These are phyloP conservation scores for Nicator chloris DNA, from an alignment of 2,113 vertebrate genomes.

Conservation along the genomic window DNA sequence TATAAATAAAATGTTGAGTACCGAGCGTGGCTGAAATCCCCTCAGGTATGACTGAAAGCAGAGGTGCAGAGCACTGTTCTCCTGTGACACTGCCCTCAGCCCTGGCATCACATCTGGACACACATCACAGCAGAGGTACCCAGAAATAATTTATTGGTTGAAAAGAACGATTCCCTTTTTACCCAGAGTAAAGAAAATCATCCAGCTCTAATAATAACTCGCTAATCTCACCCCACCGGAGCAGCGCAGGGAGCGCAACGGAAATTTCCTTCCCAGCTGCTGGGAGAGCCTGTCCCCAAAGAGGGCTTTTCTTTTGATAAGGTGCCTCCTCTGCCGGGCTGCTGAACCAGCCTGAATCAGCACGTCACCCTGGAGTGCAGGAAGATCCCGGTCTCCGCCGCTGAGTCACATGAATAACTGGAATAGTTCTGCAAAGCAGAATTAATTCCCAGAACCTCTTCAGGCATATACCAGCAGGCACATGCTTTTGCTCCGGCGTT, in stretches of 20 bases:
- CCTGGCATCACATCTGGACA: neutral
- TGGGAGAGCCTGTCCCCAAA: constrained; percentile 6
- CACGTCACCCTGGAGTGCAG: constrained; percentile 58
- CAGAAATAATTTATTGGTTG: neutral
- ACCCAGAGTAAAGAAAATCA: neutral
- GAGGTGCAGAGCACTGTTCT: neutral
- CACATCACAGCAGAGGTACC: neutral
- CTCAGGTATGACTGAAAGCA: neutral
- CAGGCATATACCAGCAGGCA: constrained; percentile 70
- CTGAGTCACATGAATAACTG: constrained; percentile 83
- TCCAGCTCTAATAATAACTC: neutral
- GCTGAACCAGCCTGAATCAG: constrained; percentile 75
- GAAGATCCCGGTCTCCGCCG: constrained; percentile 65
- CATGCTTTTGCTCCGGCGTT: constrained; percentile 40
- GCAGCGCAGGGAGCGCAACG: neutral
- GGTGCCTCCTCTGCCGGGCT: constrained; percentile 49
- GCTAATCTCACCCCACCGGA: neutral
- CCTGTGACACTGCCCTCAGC: neutral
- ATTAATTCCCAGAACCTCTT: constrained; percentile 79
- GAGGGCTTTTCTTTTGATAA: constrained; percentile 68
- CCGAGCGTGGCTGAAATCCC: neutral
- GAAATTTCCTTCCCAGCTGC: constrained; percentile 25
- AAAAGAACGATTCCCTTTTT: neutral
- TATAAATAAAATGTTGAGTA: neutral
- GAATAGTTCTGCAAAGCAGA: constrained; percentile 76